phyloP scores from a whole-genome alignment of 2,888 invertebrate genomes.

The Acanthoscelides obtectus region DNA sequence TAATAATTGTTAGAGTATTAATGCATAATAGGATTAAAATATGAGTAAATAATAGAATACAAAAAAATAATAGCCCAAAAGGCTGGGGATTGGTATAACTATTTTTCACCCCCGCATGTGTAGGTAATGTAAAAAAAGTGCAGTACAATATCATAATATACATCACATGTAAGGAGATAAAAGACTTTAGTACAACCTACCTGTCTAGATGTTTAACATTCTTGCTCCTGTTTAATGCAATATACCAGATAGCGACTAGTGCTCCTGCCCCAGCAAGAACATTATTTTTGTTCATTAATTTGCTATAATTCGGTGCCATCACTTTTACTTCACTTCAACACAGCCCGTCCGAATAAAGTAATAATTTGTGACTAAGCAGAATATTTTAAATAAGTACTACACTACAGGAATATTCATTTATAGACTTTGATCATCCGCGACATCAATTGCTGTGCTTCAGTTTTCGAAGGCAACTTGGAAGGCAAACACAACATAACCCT shows the following conservation, averaged over 20 bases:
- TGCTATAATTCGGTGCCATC: conserved; percentile 76
- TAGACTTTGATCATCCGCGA: background rate
- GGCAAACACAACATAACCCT: background rate
- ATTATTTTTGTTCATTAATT: conserved; percentile 65
- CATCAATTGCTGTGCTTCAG: background rate
- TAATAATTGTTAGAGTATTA: too few species aligned
- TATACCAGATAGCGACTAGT: conserved; percentile 57
- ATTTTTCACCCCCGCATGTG: too few species aligned
- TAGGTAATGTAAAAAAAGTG: too few species aligned
- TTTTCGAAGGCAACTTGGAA: background rate
- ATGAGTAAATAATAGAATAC: too few species aligned
- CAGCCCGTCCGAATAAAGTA: background rate
- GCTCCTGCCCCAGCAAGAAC: conserved; percentile 62
- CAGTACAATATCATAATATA: too few species aligned
- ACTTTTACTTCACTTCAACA: conserved; percentile 5
- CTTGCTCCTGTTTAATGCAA: conserved; percentile 51
- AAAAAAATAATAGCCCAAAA: too few species aligned
- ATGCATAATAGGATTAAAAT: too few species aligned
- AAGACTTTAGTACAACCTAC: conserved; percentile 30
- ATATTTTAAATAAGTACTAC: background rate
- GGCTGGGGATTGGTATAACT: too few species aligned
- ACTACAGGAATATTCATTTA: background rate
- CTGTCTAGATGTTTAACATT: conserved; percentile 39
- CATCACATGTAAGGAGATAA: too few species aligned
- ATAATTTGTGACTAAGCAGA: background rate